Conservation (phyloP, 2,797 vertebrate genomes). For the Onychomys arenicola region DNA sequence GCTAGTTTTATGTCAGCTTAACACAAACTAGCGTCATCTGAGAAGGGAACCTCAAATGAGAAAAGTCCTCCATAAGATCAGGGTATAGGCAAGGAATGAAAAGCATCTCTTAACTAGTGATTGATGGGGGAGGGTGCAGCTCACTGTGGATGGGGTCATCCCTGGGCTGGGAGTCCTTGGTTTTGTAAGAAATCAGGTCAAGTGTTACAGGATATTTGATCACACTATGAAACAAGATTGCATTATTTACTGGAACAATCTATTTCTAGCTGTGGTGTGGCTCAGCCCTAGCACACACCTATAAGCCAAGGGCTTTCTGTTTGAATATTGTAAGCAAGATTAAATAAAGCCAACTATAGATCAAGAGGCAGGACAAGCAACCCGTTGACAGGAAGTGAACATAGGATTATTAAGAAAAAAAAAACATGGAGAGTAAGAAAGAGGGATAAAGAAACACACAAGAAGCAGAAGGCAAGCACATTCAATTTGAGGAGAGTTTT, state of each 20-base stretch:
- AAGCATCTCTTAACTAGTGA: neutral
- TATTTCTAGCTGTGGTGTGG: neutral
- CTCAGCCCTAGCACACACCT: neutral
- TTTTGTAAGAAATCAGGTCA: neutral
- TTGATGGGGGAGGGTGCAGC: neutral
- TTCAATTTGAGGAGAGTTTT: neutral
- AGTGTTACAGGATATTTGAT: neutral
- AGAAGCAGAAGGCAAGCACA: neutral
- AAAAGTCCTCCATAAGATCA: neutral
- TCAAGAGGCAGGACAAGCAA: neutral
- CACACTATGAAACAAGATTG: neutral
- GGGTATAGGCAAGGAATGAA: neutral
- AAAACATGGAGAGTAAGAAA: neutral
- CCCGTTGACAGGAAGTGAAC: neutral
- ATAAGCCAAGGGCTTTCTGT: neutral
- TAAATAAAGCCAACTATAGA: neutral
- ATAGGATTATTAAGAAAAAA: neutral
- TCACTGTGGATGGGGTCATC: too few species aligned
- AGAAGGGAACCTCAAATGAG: neutral
- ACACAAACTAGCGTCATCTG: neutral
- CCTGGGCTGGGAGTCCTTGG: neutral
- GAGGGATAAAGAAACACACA: neutral
- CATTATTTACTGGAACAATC: neutral
- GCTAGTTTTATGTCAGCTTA: neutral
- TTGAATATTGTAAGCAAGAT: neutral